These are phyloP conservation scores for Potamilus streckersoni DNA, from an alignment of 1,140 invertebrate species.

Conservation along the genomic window DNA sequence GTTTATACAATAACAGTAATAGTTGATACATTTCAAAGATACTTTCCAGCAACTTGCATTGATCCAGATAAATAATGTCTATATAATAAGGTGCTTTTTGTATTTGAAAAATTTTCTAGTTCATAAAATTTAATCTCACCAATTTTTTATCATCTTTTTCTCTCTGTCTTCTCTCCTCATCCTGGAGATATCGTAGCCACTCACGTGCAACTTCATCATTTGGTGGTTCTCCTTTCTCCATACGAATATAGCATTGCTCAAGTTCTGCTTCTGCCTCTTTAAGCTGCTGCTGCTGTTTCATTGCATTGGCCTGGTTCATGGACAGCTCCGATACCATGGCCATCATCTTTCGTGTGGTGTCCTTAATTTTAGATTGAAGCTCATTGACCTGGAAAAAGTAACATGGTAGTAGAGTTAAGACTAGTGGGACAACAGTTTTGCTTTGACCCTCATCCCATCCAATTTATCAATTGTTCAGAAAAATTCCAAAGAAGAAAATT, in stretches of 20 bases:
- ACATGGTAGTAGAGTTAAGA: no score
- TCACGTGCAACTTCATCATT: constrained; percentile 58
- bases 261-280: constrained; percentile 62
- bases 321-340: constrained; percentile 67
- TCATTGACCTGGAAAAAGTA: constrained; percentile 60
- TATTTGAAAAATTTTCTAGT: no score
- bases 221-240: constrained; percentile 67
- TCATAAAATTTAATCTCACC: constrained; percentile 38
- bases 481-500: no score
- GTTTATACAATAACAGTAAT: no score
- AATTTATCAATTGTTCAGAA: no score
- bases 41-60: no score
- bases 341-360: constrained; percentile 67
- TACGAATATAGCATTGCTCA: constrained; percentile 64
- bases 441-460: no score
- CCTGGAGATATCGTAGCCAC: constrained; percentile 53
- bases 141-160: constrained; percentile 52
- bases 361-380: constrained; percentile 64
- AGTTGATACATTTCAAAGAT: no score
- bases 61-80: no score
- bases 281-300: constrained; percentile 64
- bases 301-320: constrained; percentile 65
- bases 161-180: constrained; percentile 44
- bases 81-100: no score
- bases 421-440: no score